Base-by-base conservation (phyloP, 1,140 invertebrate genomes). In the Orius insidiosus region DNA sequence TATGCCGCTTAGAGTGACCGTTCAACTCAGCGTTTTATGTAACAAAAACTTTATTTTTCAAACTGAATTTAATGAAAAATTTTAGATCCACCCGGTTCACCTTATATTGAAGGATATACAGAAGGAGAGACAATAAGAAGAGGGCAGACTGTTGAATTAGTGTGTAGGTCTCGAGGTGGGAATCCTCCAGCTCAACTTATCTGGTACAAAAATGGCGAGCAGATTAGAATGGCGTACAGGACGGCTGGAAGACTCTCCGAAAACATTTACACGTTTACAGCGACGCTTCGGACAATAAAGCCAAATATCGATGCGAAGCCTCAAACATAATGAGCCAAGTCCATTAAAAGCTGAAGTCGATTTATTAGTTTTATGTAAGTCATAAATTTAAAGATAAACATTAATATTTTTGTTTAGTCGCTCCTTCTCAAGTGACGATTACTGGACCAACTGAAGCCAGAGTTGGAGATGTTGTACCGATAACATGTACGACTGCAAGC, bases 171-270 rank as follows among this genome's bases (percentile, higher is more conserved):
- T 39, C 71, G 83, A 11, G 90, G 90, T 32, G 93, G 93, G 9
- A 97, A 98, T 69, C 93, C 93, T 15, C 79, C 89, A 8, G 88
- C 92, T 2, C 81, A 90, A 59, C 74, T 96, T 3, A 78, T 89
- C 50, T 96, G 92, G 92, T 94, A 85, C 67, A 82, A 85, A 59
- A 92, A 94, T 59, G 77, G 79, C 10, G 77, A 83, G 51, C 76
- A 83, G 58, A 79, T 90, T 47, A 73, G 78, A 47, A 83, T 78
- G 64, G 73, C 74, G 18, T 90, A 87, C 63, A 68, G 71, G 67
- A 85, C 83, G 2, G 72, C 76, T 37, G 77, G 76, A 3, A 67
- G 77, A 16, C 71, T 88, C 56, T 87, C 86, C n/a, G 78, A 87
- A 55, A 93, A 87, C 60, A 74, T 82, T 16, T 75, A 86, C 52